Base-by-base conservation (phyloP, 2,888 invertebrate genomes). In the Napeogenes sylphis region DNA sequence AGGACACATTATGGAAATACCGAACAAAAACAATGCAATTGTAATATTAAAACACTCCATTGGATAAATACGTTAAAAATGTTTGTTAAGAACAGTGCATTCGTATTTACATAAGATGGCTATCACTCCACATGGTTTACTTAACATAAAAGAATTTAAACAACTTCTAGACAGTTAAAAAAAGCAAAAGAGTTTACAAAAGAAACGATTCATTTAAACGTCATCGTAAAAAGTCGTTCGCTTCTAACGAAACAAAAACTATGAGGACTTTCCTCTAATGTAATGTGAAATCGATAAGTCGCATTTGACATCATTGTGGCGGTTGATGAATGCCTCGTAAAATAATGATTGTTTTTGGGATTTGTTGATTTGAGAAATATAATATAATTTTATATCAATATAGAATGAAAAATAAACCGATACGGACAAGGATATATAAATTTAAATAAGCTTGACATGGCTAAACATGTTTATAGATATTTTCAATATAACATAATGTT, bases 251-350 rank as follows among this genome's bases (percentile, higher is more conserved):
- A 66, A 66, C 68, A 69, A 68, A 69, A 69, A 62, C 59, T 55
- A n/a, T 73, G 76, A 74, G 72, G 76, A 79, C 77, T 74, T 75
- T 75, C 73, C 77, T 79, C 21, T 21, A 21, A 21, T 21, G 21
- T 85, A 84, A 85, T 85, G 85, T 70, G 79, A 85, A 84, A 85
- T 85, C 85, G 84, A 85, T 85, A 67, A 61, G 61, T 13, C 60
- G 66, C 62, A 54, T 21, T 21, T 1, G 21, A 21, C 21, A 21
- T 21, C 21, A 21, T 68, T 64, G 65, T 62, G 64, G 59, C 57
- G 13, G 59, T 58, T 69, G 68, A 69, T 64, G 65, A 69, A 69
- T 69, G 67, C 65, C 10, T 12, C 10, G 51, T 21, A 8, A 21
- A 8, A 30, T 51, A 21, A 51, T 51, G 21, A 51, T 51, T 51